Conservation (phyloP, 2,113 vertebrate species). For the Micromys minutus region DNA sequence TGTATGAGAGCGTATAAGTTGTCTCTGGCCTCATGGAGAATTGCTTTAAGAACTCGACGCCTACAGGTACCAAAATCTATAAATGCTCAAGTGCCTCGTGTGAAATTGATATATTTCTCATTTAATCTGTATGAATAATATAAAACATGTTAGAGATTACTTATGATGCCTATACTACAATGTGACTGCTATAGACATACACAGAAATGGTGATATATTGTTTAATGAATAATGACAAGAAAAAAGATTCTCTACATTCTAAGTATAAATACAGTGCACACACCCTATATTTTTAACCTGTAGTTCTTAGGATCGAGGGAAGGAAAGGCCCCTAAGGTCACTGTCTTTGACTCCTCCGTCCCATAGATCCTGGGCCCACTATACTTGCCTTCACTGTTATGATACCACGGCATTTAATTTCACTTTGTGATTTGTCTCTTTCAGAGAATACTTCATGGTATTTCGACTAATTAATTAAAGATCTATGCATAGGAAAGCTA, state of each 20-base stretch:
- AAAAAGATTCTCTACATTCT: not conserved
- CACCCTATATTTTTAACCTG: too few relatives aligned
- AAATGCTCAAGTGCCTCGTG: not conserved
- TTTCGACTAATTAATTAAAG: constrained; percentile 50
- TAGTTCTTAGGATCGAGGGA: not conserved
- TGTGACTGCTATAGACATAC: not conserved
- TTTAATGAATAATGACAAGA: not conserved
- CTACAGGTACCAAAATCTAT: not conserved
- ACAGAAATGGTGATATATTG: not conserved
- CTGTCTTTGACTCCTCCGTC: not conserved
- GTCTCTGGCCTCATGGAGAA: not conserved
- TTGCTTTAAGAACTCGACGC: not conserved
- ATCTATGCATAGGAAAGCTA: not conserved
- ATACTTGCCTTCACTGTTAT: not conserved
- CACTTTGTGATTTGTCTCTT: not conserved
- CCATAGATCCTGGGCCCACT: not conserved
- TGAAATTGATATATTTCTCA: not conserved
- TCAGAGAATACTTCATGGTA: not conserved
- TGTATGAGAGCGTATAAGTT: not conserved
- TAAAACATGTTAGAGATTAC: not conserved
- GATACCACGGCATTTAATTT: not conserved
- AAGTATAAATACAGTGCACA: not conserved
- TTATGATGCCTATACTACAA: not conserved
- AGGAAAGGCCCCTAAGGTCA: accelerated
- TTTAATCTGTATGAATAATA: not conserved